phyloP scores from a whole-genome alignment of 2,888 invertebrate species.

The Hemaris fuciformis region DNA sequence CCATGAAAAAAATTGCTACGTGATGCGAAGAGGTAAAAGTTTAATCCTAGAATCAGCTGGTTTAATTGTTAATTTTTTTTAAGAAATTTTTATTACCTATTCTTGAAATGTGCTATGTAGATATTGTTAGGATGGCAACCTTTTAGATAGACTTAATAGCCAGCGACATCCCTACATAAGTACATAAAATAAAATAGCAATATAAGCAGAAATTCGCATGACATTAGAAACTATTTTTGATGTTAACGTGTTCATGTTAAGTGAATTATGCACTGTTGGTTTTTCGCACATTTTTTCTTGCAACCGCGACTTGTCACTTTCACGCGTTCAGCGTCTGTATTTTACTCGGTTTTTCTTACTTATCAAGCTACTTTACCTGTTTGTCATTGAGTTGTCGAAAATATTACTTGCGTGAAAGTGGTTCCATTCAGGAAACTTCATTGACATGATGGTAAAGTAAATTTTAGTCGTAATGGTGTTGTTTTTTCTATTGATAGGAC shows the following conservation, averaged over 20 bases:
- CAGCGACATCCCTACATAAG: too few relatives aligned
- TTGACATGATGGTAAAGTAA: neutral
- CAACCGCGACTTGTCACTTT: neutral
- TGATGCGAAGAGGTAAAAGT: too few relatives aligned
- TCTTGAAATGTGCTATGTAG: too few relatives aligned
- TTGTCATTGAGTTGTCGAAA: neutral
- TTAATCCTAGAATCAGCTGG: too few relatives aligned
- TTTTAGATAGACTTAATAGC: too few relatives aligned
- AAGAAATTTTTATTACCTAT: too few relatives aligned
- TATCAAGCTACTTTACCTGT: neutral
- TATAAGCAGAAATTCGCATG: neutral
- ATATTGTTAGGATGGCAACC: too few relatives aligned
- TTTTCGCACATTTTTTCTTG: neutral
- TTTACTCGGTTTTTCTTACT: neutral
- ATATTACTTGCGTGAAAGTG: neutral
- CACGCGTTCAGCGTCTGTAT: neutral
- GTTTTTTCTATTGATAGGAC: too few relatives aligned
- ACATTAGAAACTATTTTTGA: neutral
- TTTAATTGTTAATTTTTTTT: too few relatives aligned
- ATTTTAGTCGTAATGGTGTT: too few relatives aligned
- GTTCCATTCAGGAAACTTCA: neutral
- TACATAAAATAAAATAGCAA: neutral
- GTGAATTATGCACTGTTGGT: neutral
- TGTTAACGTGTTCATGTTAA: neutral
- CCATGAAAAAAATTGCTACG: too few relatives aligned